Evolutionary conservation across 2,888 invertebrate species (phyloP).

Genomic region (Troides aeacus): DNA sequence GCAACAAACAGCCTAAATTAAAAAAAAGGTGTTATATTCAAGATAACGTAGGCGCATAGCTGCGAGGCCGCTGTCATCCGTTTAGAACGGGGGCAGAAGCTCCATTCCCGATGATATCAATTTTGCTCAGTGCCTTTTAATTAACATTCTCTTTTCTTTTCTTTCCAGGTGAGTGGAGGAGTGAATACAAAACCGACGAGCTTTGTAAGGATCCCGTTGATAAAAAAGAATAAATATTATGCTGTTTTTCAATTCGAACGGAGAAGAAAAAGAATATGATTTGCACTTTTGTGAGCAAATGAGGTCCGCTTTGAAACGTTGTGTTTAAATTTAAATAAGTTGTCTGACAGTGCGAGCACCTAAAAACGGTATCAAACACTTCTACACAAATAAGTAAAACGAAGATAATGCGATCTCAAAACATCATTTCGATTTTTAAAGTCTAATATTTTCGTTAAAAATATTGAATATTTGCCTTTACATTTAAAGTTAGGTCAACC

Average conservation of each 20-base stretch:
- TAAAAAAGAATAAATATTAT: conserved; percentile 75
- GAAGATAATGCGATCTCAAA: conserved; percentile 2
- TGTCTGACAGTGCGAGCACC: conserved; percentile 28
- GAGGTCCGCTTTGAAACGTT: conserved; percentile 70
- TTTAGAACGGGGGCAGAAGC: conserved; percentile 66
- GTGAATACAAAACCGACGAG: conserved; percentile 67
- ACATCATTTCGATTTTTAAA: neutral
- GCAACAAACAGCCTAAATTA: too few species aligned
- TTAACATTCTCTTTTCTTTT: conserved; percentile 79
- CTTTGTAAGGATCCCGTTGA: conserved; percentile 59
- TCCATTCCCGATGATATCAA: conserved; percentile 71
- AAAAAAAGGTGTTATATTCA: conserved; percentile 5
- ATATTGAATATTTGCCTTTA: too few species aligned
- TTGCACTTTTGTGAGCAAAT: conserved; percentile 76
- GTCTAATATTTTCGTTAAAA: too few species aligned
- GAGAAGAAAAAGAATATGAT: conserved; percentile 74
- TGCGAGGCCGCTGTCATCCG: conserved; percentile 59
- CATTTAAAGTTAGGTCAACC: too few species aligned
- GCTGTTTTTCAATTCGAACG: conserved; percentile 72
- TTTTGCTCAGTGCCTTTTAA: conserved; percentile 76
- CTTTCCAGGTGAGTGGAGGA: conserved; percentile 77
- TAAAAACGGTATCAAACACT: conserved; percentile 39
- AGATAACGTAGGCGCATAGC: conserved; percentile 22
- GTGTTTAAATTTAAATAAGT: conserved; percentile 59
- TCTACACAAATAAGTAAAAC: conserved; percentile 11